Evolutionary conservation across 2,797 vertebrate genomes (phyloP), one percentile per base, ranked within the genome.

Genomic region (Sebastes matsubarae): DNA sequence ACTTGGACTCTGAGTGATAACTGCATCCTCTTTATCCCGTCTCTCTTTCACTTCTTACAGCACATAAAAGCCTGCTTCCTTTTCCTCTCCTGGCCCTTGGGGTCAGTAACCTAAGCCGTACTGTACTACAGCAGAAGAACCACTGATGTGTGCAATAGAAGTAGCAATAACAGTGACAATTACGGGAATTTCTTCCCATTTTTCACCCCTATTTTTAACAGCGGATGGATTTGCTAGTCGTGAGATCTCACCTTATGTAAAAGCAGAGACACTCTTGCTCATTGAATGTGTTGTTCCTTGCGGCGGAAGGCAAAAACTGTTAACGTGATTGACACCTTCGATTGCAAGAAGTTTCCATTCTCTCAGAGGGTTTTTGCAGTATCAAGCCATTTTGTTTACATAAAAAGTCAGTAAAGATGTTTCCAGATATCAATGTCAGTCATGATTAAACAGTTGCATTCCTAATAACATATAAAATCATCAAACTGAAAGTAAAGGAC

Each of bases 41-140:
- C 75, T 89, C 60, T 79, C 83, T 87, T 88, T 82, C 83, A 88
- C 75, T 70, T 89, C 82, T 79, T 46, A 59, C 12, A 76, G 77
- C 52, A 36, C 68, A 87, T 84, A 80, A 89, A 90, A 81, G 61
- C 68, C 81, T 71, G 78, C 84, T 88, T 84, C 50, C 59, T 36
- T 77, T 71, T 80, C 46, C 75, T 75, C 72, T 79, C 66, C 68
- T 36, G 60, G 66, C 68, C 66, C 34, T 30, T 8, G 71, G 69
- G 54, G 68, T 59, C 50, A 72, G 59, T 80, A 89, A 87, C 29
- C 42, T 24, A 25, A 88, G 52, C 68, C 60, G 52, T 61, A 22
- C 74, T 29, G 8, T 18, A 18, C 81, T 57, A 25, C 80, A 80
- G 61, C 68, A 30, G 29, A 34, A 52, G 14, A 61, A 25, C 10